A percentile compares a stretch with the other conserved stretches of the same genome.
These are phyloP conservation scores for Sciurus niger DNA, from an alignment of 2,113 vertebrate genomes.

Conservation along the genomic window DNA sequence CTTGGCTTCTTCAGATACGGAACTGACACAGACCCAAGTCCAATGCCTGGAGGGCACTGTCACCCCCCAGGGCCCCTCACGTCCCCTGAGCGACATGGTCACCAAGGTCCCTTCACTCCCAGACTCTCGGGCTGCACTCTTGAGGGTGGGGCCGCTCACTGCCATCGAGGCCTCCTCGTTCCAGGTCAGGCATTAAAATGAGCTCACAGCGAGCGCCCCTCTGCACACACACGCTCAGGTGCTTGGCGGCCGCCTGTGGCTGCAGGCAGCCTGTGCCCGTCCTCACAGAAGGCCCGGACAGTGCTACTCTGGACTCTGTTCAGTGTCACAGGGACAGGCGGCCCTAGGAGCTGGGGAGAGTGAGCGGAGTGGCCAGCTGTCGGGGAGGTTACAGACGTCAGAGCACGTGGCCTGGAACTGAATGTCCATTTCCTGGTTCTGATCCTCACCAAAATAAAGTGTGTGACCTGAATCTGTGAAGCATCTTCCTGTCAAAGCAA, in stretches of 20 bases:
- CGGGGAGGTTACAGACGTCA: no score
- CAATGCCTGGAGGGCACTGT: not conserved
- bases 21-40: no score
- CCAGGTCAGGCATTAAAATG: not conserved
- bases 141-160: not conserved
- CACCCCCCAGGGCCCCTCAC: not conserved
- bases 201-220: not conserved
- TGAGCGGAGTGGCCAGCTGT: no score
- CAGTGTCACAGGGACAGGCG: no score
- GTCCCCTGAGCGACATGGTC: rapidly evolving
- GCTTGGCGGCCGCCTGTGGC: not conserved
- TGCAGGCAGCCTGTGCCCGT: rapidly evolving
- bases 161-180: not conserved
- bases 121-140: rapidly evolving
- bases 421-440: not conserved
- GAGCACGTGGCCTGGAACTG: not conserved
- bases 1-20: not conserved
- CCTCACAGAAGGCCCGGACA: not conserved
- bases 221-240: not conserved
- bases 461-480: not conserved
- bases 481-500: not conserved
- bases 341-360: not conserved
- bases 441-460: not conserved
- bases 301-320: no score
- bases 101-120: not conserved